These are phyloP conservation scores for Capitulum mitella DNA, from an alignment of 2,888 invertebrate genomes.

Conservation along the genomic window DNA sequence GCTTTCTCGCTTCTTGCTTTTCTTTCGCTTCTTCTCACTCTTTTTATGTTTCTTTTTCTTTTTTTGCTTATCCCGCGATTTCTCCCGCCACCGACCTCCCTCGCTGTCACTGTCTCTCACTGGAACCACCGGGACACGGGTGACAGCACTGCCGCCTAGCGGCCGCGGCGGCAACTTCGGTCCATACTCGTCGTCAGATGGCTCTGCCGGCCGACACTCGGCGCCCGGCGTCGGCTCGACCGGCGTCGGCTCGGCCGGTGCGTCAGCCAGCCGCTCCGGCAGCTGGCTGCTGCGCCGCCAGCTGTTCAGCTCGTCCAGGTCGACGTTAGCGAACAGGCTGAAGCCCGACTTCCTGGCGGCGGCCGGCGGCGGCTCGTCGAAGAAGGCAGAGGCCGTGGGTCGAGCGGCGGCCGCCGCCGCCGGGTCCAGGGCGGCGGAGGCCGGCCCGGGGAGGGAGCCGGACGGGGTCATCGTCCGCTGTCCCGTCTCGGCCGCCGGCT, in stretches of 20 bases:
- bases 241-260: background rate
- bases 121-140: background rate
- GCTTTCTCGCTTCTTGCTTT: conserved; percentile 27
- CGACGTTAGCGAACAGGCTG: conserved; percentile 35
- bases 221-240: background rate
- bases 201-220: background rate
- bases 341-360: conserved; percentile 27
- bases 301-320: conserved; percentile 33
- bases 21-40: conserved; percentile 40
- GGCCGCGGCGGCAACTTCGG: conserved; percentile 31
- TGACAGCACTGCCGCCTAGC: conserved; percentile 25
- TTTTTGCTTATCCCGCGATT: conserved; percentile 39
- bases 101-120: background rate
- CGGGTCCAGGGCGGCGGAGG: too few species aligned
- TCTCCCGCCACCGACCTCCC: conserved; percentile 38
- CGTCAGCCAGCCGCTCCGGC: background rate
- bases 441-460: too few species aligned
- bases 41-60: conserved; percentile 39
- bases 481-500: background rate
- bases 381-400: background rate
- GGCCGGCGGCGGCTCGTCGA: background rate
- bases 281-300: conserved; percentile 24
- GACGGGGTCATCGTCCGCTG: background rate
- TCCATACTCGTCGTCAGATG: conserved; percentile 32
- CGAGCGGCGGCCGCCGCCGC: background rate